phyloP scores from a whole-genome alignment of 2,888 invertebrate species.

The Dilophus febrilis region DNA sequence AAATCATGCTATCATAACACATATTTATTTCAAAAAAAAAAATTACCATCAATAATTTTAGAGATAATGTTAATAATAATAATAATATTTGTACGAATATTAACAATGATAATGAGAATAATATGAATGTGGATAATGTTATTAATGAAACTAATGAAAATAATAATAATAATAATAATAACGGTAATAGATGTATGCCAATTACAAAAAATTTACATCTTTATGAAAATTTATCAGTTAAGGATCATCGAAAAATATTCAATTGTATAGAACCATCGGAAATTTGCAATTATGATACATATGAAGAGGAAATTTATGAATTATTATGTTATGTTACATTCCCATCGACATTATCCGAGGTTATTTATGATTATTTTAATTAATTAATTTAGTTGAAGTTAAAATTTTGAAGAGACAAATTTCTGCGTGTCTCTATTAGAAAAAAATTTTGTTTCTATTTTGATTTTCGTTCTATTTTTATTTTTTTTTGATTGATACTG shows the following conservation, averaged over 20 bases:
- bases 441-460: no score
- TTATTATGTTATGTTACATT: conserved; percentile 78
- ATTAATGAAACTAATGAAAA: conserved; percentile 24
- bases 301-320: conserved; percentile 73
- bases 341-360: conserved; percentile 51
- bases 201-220: conserved; percentile 24
- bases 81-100: background rate
- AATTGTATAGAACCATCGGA: conserved; percentile 1
- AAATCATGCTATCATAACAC: no score
- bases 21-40: no score
- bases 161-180: conserved; percentile 27
- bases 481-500: no score
- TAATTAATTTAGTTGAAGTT: no score
- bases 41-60: background rate
- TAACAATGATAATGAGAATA: background rate
- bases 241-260: no score
- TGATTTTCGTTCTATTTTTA: no score
- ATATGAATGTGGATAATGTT: background rate
- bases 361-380: no score
- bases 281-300: conserved; percentile 16
- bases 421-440: no score
- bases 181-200: conserved; percentile 24
- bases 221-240: no score
- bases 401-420: no score
- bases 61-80: background rate